Evolutionary conservation across 2,888 invertebrate species (phyloP), one percentile per base, ranked within the genome.

Genomic region (Neoaliturus tenellus): DNA sequence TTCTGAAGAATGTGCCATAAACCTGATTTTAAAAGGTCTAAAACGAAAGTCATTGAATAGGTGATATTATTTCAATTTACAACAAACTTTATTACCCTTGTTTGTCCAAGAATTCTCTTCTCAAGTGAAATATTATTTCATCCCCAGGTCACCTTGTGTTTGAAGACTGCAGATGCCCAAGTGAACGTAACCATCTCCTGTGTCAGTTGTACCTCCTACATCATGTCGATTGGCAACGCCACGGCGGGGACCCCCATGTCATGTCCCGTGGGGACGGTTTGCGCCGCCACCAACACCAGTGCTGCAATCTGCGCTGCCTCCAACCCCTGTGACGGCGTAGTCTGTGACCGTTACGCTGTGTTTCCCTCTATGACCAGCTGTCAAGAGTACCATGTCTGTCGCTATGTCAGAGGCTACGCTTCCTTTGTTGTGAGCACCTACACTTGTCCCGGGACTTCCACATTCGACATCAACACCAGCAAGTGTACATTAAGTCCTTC

Each of bases 341-440:
- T 48, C 44, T 75, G 75, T n/a, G 28, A 75, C 31, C 41, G 20
- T 14, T 75, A 75, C 48, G 48, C 44, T 6, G 48, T 48, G 44
- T 75, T 48, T 31, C 48, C 75, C 48, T 75, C 75, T 3, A 2
- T 48, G 3, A 1, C 48, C 75, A 75, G 48, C 31, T 75, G 75
- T 41, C 75, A 28, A 6, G 48, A 75, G 75, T 75, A 75, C 28
- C 75, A 75, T 17, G 31, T 75, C 48, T 75, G 75, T 31, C 41
- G 75, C 12, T 48, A 71, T 14, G 12, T 20, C 41, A 41, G 23
- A 12, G 71, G 39, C 39, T 39, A 23, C 71, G 41, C 28, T 2
- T 5, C 23, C 1, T 71, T 23, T 39, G 39, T 31, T 10, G 28
- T 71, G 1, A 39, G 39, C 35, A 71, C 71, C 20, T 41, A 39